A percentile compares a stretch with the other conserved stretches of the same genome.
Evolutionary conservation across 2,113 vertebrate genomes (phyloP).

Genomic region (Sitta europaea): DNA sequence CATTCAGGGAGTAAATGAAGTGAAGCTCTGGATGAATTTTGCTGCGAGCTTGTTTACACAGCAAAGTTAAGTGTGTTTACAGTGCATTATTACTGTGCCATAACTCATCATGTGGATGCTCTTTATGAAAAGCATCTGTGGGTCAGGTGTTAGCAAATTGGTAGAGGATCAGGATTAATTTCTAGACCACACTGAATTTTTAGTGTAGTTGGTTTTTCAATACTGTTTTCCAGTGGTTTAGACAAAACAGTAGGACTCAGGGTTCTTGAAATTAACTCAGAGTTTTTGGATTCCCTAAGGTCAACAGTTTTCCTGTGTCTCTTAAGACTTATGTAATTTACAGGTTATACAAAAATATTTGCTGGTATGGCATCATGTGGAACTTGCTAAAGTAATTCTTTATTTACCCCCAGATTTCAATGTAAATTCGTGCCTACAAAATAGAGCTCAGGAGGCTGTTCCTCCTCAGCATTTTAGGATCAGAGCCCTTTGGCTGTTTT

Average conservation of each 20-base stretch:
- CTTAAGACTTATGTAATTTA: neutral
- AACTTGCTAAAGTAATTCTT: neutral
- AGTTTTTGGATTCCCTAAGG: neutral
- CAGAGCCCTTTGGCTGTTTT: neutral
- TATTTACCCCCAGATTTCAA: neutral
- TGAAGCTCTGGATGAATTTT: neutral
- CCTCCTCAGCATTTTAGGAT: neutral
- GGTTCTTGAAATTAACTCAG: neutral
- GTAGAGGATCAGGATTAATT: neutral
- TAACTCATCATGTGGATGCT: neutral
- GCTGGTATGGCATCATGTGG: neutral
- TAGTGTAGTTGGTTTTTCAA: neutral
- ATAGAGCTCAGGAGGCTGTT: neutral
- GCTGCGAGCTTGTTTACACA: neutral
- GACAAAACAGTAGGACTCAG: neutral
- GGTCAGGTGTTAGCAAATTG: neutral
- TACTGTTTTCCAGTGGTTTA: neutral
- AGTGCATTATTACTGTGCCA: neutral
- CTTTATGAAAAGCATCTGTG: neutral
- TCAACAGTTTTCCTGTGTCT: neutral
- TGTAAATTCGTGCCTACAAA: neutral
- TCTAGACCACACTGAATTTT: neutral
- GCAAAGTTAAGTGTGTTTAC: neutral
- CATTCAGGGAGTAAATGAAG: neutral
- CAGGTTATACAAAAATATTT: neutral